Base-by-base conservation (phyloP, 2,888 invertebrate species). In the Drosophila helvetica region DNA sequence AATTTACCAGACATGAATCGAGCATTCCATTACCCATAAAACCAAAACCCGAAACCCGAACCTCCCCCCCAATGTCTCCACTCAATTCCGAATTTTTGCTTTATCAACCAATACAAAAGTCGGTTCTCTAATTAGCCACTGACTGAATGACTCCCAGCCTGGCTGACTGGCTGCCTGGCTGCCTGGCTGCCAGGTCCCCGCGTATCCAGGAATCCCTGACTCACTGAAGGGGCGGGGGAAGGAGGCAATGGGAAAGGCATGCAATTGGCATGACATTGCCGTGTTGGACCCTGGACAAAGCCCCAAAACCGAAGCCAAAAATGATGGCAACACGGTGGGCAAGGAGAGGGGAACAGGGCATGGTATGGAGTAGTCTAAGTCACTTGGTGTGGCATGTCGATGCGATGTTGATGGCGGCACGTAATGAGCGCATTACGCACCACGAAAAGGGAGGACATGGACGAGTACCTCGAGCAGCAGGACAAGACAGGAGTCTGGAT, bases 381-480 rank as follows among this genome's bases (percentile, higher is more conserved):
- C 56, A 78, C 65, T 53, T 65, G 74, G 65, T 59, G 59, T 79
- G 84, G 63, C 68, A 78, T 62, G 74, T 43, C 59, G 65, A 56
- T 63, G 68, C 57, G 64, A 70, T 79, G 60, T 71, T 78, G 63
- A 75, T 81, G 87, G 75, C 82, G 75, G 85, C 87, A 87, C 87
- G 83, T 83, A 83, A 83, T 83, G 87, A 83, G 85, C 85, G 83
- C 83, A 87, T 83, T 86, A 83, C 87, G 87, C 83, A 87, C 85
- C 62, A 54, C 51, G 60, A 43, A 47, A 43, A 22, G 30, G 47
- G 38, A 38, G 38, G 38, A 38, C 38, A 38, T 38, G 38, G 38
- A 38, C 38, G 38, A 38, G n/a, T 38, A n/a, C 38, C 15, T n/a
- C n/a, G 15, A 38, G 15, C 15, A 38, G 62, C 46, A 48, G 53